These are phyloP conservation scores for Hippocampus comes DNA, from an alignment of 2,113 vertebrate species.

Conservation along the genomic window DNA sequence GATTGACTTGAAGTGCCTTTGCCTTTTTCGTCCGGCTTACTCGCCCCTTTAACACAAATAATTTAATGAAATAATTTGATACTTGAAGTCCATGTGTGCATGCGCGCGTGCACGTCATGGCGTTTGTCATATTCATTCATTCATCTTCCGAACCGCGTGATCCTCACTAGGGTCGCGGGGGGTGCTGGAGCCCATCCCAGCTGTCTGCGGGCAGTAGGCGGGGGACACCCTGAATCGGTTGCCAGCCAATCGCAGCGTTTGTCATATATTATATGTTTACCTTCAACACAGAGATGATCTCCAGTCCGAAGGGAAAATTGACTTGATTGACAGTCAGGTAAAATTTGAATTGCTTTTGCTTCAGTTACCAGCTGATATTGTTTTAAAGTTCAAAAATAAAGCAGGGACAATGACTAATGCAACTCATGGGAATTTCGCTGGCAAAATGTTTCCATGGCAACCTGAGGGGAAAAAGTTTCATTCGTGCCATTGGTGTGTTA, in stretches of 20 bases:
- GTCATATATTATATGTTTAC: conserved; percentile 13
- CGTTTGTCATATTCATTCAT: conserved; percentile 17
- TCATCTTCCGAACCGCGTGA: too few species aligned
- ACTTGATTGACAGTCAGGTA: conserved; percentile 11
- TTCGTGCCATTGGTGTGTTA: conserved; percentile 8
- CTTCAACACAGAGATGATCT: neutral
- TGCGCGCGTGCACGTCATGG: neutral
- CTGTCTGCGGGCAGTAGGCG: too few species aligned
- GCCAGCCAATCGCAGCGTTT: too few species aligned
- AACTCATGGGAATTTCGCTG: conserved; percentile 17
- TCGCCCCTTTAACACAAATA: too few species aligned
- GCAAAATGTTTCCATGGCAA: conserved; percentile 24
- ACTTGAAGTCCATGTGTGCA: neutral
- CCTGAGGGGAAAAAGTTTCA: conserved; percentile 10
- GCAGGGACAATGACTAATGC: neutral
- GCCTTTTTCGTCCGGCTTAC: too few species aligned
- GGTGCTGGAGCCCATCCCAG: too few species aligned
- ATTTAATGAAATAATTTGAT: conserved; percentile 1
- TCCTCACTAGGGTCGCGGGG: too few species aligned
- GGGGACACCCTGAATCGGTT: too few species aligned
- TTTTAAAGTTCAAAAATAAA: conserved; percentile 17
- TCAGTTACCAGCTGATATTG: conserved; percentile 7
- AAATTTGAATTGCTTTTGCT: conserved; percentile 13
- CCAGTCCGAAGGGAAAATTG: conserved; percentile 5
- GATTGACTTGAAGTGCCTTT: too few species aligned